Evolutionary conservation across 2,113 vertebrate genomes (phyloP), one percentile per base, ranked within the genome.

Genomic region (Xenopus laevis): DNA sequence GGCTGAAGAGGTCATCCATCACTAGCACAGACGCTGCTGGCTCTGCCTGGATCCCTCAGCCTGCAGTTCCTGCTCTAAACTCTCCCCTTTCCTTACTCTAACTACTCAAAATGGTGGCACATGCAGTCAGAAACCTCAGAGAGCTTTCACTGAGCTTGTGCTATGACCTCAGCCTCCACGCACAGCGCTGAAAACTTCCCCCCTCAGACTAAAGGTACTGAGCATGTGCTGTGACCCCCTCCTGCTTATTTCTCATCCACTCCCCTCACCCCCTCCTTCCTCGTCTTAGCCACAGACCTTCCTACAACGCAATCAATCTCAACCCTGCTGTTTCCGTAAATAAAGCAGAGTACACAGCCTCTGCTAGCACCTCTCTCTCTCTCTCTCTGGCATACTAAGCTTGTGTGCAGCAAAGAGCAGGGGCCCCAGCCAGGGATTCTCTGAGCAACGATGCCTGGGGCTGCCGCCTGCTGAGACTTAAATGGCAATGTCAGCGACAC

Each of bases 101-200:
- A 87, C 91, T 90, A 86, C 93, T 94, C 95, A 98, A 99, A 97
- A 99, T 98, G 97, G 97, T 97, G 96, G 94, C 91, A 85, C 93
- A 87, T 91, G 94, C 94, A 92, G 92, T 78, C 92, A 88, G 90
- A 81, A 88, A 83, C 86, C 90, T 84, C 83, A 63, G 72, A 82
- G 92, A 91, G 93, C 92, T 89, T 84, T 79, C 93, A 94, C 96
- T 89, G 95, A 96, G 95, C 95, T 92, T 92, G 94, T 96, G 96
- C 94, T 93, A 85, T 97, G 97, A 98, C 97, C 97, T 97, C 93
- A 95, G 95, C 92, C 91, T 86, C 88, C 93, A 91, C 93, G 94
- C 91, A 94, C 92, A 85, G 90, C 93, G 94, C 89, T 90, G 86
- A 94, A 76, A 91, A 91, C 87, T 94, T 94, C 91, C 89, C 73